phyloP scores from a whole-genome alignment of 2,113 vertebrate genomes.

The Neotoma lepida region DNA sequence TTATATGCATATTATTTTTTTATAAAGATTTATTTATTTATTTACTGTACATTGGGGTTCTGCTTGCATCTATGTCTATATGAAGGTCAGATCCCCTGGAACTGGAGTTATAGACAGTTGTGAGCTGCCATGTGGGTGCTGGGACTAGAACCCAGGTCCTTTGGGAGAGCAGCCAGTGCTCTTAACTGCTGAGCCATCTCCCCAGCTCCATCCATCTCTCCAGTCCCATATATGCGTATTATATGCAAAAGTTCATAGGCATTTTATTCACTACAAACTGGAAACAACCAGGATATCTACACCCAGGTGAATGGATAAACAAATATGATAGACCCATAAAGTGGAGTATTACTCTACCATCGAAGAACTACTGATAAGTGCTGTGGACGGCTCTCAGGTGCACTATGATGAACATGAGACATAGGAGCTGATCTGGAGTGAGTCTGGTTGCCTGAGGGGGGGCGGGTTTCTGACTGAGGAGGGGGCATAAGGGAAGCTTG shows the following conservation, averaged over 20 bases:
- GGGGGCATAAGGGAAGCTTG: accelerated
- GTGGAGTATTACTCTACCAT: not conserved
- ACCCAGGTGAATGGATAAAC: not conserved
- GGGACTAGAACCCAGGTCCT: too few species aligned
- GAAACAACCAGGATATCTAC: not conserved
- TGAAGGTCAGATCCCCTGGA: too few species aligned
- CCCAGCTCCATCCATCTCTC: too few species aligned
- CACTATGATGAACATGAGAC: not conserved
- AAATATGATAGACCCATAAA: accelerated
- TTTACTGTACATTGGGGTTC: too few species aligned
- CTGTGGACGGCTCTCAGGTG: not conserved
- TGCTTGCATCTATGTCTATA: too few species aligned
- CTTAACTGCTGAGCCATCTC: too few species aligned
- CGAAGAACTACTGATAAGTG: not conserved
- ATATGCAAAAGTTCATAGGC: not conserved
- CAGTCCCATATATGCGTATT: too few species aligned
- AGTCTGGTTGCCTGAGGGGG: not conserved
- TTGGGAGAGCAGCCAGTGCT: too few species aligned
- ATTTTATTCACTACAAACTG: not conserved
- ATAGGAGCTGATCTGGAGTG: not conserved
- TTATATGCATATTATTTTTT: too few species aligned
- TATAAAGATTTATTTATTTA: too few species aligned
- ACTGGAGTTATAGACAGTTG: too few species aligned
- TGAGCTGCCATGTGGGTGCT: too few species aligned
- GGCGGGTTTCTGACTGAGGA: not conserved